Evolutionary conservation across 2,113 vertebrate genomes (phyloP).

Genomic region (Caretta caretta): DNA sequence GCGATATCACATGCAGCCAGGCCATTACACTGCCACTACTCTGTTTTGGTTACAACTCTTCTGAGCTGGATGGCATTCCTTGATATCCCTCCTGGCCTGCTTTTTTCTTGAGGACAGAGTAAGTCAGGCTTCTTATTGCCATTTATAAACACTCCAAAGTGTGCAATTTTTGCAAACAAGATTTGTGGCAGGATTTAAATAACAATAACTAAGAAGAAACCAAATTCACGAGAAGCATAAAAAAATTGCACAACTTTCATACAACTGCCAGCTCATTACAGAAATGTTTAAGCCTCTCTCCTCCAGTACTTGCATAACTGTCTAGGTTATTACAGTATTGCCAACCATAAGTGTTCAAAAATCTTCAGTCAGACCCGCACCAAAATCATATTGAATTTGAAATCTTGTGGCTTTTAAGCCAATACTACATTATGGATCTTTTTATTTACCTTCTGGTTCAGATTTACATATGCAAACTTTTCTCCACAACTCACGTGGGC

Average conservation of each 20-base stretch:
- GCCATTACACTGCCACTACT: background rate
- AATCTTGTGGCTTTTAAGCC: background rate
- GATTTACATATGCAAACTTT: background rate
- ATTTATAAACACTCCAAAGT: background rate
- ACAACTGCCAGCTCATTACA: background rate
- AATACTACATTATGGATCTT: background rate
- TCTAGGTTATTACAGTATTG: background rate
- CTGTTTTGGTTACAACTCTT: fast-evolving
- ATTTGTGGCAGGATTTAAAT: background rate
- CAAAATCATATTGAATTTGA: background rate
- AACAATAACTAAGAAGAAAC: background rate
- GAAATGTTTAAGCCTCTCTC: background rate
- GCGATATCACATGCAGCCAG: background rate
- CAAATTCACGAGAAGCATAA: background rate
- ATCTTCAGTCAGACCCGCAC: background rate
- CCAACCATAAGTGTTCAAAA: background rate
- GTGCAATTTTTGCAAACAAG: background rate
- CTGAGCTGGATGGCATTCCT: background rate
- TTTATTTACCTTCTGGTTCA: background rate
- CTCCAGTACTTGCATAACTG: background rate
- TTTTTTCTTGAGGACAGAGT: background rate
- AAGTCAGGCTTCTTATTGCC: background rate
- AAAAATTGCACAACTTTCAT: background rate
- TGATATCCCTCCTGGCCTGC: background rate
- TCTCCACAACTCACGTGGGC: background rate